Percentiles rank a stretch among this genome's conserved stretches.
Evolutionary conservation across 2,888 invertebrate species (phyloP).

Genomic region (Thelaira solivaga): DNA sequence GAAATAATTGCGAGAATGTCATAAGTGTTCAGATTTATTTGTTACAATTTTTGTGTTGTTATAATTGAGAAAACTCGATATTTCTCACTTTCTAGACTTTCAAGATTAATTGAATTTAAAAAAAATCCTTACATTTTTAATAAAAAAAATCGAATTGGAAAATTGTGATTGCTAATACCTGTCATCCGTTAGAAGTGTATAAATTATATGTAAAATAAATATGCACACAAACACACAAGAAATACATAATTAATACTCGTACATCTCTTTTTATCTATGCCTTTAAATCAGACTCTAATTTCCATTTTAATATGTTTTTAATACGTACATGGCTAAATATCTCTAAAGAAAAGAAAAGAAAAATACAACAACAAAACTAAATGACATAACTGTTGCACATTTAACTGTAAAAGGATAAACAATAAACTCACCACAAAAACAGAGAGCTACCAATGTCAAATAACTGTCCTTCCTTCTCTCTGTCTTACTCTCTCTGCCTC

Average conservation of each 20-base stretch:
- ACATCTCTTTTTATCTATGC: slow-evolving; percentile 1
- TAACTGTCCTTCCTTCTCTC: too few relatives aligned
- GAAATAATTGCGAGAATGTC: too few relatives aligned
- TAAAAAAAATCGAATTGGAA: not conserved
- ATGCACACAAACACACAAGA: not conserved
- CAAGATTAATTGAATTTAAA: too few relatives aligned
- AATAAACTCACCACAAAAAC: slow-evolving; percentile 53
- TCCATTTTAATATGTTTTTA: slow-evolving; percentile 56
- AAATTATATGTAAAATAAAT: not conserved
- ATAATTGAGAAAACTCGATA: too few relatives aligned
- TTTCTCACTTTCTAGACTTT: too few relatives aligned
- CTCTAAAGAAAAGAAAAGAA: not conserved
- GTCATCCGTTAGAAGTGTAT: too few relatives aligned
- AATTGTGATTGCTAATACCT: too few relatives aligned
- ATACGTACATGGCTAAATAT: slow-evolving; percentile 36
- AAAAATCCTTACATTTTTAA: too few relatives aligned
- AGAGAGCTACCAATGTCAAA: slow-evolving; percentile 29
- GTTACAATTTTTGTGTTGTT: too few relatives aligned
- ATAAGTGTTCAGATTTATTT: too few relatives aligned
- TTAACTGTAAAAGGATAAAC: slow-evolving; percentile 41
- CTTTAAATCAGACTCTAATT: slow-evolving; percentile 45
- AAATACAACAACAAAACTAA: slow-evolving; percentile 20
- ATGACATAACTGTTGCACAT: slow-evolving; percentile 63
- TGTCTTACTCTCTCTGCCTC: not conserved
- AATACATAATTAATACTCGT: not conserved